Evolutionary conservation across 2,113 vertebrate species (phyloP).

Genomic region (Noturus placidus): DNA sequence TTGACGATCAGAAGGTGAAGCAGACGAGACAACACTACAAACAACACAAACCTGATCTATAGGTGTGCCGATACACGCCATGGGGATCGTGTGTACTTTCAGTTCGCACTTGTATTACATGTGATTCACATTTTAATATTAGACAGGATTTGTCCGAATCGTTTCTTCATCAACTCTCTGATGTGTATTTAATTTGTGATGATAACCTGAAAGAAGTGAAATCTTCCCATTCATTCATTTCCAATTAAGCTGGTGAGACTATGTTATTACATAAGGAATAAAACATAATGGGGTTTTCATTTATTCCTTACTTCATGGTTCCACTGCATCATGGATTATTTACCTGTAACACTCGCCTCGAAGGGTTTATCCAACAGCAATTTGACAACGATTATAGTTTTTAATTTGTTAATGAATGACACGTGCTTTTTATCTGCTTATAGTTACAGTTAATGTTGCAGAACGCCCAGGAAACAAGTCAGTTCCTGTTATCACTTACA

Average conservation of each 20-base stretch:
- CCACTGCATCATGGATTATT: background rate
- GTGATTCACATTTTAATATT: background rate
- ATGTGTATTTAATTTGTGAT: too few species aligned
- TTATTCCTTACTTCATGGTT: background rate
- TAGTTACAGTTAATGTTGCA: background rate
- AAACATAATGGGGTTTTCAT: background rate
- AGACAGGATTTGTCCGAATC: background rate
- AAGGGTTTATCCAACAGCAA: background rate
- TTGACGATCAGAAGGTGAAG: slow-evolving; percentile 3
- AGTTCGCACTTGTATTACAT: background rate
- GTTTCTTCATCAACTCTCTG: too few species aligned
- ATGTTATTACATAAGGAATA: background rate
- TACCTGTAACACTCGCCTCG: background rate
- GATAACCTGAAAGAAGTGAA: too few species aligned
- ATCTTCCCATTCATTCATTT: background rate
- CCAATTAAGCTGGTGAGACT: background rate
- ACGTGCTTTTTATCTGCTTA: background rate
- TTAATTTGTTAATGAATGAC: background rate
- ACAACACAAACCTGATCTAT: slow-evolving; percentile 1
- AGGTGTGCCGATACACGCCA: background rate
- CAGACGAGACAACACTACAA: background rate
- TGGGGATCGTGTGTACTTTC: background rate
- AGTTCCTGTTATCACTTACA: background rate
- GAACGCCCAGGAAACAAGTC: background rate
- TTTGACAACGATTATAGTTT: too few species aligned